Percentiles rank a stretch among this genome's conserved stretches.
Evolutionary conservation across 2,113 vertebrate species (phyloP).

Genomic region (Willisornis vidua): DNA sequence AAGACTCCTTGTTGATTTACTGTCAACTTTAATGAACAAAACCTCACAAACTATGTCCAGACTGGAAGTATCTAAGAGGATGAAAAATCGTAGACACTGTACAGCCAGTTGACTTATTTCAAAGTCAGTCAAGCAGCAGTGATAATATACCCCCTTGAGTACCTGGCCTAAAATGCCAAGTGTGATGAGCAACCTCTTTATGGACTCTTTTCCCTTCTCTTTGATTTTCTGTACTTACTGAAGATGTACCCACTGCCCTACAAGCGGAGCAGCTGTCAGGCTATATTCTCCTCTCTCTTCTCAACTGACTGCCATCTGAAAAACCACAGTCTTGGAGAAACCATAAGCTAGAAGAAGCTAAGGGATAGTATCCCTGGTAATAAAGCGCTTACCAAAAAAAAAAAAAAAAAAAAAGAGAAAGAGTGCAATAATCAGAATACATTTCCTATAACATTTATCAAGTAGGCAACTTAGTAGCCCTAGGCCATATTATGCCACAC

Average conservation of each 20-base stretch:
- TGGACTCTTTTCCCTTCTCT: neutral
- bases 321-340: neutral
- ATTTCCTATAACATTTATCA: slow-evolving; percentile 2
- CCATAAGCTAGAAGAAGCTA: neutral
- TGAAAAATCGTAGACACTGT: neutral
- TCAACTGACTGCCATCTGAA: neutral
- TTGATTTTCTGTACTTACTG: neutral
- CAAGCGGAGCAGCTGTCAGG: neutral
- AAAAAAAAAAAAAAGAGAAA: neutral
- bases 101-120: neutral
- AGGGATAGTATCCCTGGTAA: neutral
- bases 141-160: neutral
- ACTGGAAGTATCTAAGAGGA: neutral
- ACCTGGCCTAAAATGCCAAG: neutral
- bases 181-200: neutral
- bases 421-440: neutral
- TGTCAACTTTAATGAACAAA: neutral
- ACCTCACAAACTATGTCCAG: neutral
- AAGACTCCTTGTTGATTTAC: neutral
- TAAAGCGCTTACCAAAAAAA: neutral
- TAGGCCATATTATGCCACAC: neutral
- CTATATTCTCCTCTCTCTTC: neutral
- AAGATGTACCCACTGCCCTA: neutral
- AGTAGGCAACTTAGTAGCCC: neutral
- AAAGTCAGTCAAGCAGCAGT: fast-evolving